Evolutionary conservation across 2,888 invertebrate genomes (phyloP).

Genomic region (Cerastoderma edule): DNA sequence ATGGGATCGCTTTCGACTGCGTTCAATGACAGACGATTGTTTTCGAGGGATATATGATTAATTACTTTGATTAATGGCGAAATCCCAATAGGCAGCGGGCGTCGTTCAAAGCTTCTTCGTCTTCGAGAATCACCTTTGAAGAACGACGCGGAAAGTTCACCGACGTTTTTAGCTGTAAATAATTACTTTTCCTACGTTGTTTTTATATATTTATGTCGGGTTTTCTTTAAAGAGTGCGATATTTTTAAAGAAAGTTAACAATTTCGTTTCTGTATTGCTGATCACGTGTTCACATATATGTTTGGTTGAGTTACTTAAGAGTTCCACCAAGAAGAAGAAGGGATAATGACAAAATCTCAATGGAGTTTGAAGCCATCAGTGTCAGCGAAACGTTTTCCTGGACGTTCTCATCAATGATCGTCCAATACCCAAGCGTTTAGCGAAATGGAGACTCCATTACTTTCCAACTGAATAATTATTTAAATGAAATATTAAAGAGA

Average conservation of each 20-base stretch:
- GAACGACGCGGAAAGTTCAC: no score
- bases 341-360: conserved; percentile 7
- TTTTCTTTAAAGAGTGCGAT: no score
- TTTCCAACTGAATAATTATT: conserved; percentile 41
- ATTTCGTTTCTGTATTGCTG: no score
- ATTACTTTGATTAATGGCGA: conserved; percentile 26
- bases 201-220: no score
- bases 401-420: conserved; percentile 17
- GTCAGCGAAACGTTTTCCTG: conserved; percentile 28
- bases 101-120: conserved; percentile 16
- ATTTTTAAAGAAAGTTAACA: no score
- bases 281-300: no score
- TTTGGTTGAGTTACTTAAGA: no score
- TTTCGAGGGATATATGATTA: conserved; percentile 20
- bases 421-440: conserved; percentile 22
- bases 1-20: conserved; percentile 13
- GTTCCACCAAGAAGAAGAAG: no score
- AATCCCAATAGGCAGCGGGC: conserved; percentile 17
- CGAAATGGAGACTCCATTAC: conserved; percentile 48
- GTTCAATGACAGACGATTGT: conserved; percentile 13
- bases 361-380: conserved; percentile 21
- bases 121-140: no score
- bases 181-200: no score
- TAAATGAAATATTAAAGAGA: conserved; percentile 59
- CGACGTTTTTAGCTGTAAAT: no score